These are phyloP conservation scores for Apamea crenata DNA, from an alignment of 2,888 invertebrate genomes.

Conservation along the genomic window DNA sequence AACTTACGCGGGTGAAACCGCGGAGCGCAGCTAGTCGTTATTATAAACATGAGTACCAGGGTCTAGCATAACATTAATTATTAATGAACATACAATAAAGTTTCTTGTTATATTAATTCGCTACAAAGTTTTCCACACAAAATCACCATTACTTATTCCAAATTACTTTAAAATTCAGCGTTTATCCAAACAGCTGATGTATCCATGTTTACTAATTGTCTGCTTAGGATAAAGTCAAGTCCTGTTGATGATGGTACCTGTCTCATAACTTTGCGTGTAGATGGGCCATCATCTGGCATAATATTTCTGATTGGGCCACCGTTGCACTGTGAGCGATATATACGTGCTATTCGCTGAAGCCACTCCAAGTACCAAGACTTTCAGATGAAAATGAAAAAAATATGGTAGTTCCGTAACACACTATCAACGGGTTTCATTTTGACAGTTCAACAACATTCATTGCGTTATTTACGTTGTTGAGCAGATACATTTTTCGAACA, in stretches of 20 bases:
- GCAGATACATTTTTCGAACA: no score
- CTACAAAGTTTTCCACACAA: neutral
- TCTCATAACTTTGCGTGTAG: slow-evolving; percentile 31
- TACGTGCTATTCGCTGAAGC: neutral
- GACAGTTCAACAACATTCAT: no score
- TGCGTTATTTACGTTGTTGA: no score
- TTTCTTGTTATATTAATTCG: slow-evolving; percentile 14
- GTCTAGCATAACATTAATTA: neutral
- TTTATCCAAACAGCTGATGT: slow-evolving; percentile 15
- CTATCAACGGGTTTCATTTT: no score
- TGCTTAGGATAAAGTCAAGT: slow-evolving; percentile 34
- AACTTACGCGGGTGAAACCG: no score
- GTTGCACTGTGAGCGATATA: neutral
- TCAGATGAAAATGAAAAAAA: neutral
- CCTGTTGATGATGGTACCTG: slow-evolving; percentile 24
- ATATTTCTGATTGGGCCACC: slow-evolving; percentile 5
- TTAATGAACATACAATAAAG: neutral
- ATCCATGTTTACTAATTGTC: slow-evolving; percentile 55
- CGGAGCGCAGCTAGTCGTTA: no score
- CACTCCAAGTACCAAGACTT: neutral
- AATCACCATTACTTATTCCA: slow-evolving; percentile 10
- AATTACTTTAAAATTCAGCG: slow-evolving; percentile 25
- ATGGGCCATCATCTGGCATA: slow-evolving; percentile 13
- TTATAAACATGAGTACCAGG: neutral
- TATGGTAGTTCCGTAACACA: no score